phyloP scores from a whole-genome alignment of 2,113 vertebrate genomes.

The Lophius piscatorius region DNA sequence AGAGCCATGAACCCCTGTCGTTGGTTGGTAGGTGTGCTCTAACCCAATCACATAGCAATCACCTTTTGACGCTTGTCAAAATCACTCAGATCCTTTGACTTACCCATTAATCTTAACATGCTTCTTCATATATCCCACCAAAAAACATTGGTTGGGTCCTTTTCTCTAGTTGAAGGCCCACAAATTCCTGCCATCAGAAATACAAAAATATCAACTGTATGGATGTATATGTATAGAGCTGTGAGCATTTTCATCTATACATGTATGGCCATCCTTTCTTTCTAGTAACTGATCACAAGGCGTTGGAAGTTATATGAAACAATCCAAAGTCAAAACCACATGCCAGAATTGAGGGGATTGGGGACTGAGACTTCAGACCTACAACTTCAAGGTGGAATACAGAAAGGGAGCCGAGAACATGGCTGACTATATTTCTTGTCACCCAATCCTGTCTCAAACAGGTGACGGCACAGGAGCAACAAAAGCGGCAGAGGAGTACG shows the following conservation, averaged over 20 bases:
- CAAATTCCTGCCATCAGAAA: no score
- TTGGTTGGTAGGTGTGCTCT: no score
- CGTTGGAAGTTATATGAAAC: slow-evolving; percentile 39
- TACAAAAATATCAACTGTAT: no score
- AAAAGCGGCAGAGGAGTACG: slow-evolving; percentile 44
- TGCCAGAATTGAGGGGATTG: slow-evolving; percentile 33
- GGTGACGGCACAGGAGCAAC: slow-evolving; percentile 3
- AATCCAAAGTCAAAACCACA: slow-evolving; percentile 40
- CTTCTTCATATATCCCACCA: no score
- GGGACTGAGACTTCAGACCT: slow-evolving; percentile 35
- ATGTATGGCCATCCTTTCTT: not conserved
- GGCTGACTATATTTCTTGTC: slow-evolving; percentile 33
- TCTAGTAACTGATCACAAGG: slow-evolving; percentile 1
- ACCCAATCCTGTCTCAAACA: slow-evolving; percentile 1
- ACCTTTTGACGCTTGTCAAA: no score
- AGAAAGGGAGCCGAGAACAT: slow-evolving; percentile 34
- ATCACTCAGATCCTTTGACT: no score
- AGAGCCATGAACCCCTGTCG: no score
- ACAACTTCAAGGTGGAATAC: slow-evolving; percentile 26
- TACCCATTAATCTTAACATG: no score
- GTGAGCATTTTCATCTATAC: not conserved
- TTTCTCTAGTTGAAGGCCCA: no score
- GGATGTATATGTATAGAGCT: no score
- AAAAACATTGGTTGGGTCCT: no score
- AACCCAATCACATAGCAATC: no score